Conservation (phyloP, 2,797 vertebrate genomes). For the Peromyscus eremicus region DNA sequence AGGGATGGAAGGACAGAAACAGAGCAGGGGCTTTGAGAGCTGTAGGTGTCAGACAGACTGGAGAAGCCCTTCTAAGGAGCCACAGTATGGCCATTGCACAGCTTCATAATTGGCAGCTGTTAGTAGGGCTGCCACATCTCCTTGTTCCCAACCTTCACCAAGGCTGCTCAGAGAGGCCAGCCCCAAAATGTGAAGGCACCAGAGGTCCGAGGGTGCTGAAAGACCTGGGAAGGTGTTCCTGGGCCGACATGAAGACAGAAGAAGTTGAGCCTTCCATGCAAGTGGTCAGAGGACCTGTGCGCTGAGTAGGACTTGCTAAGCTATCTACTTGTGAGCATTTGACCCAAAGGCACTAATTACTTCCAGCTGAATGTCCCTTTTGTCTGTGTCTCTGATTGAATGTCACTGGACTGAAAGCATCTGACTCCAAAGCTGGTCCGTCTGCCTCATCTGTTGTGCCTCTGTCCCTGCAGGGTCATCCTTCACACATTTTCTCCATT, state of each 20-base stretch:
- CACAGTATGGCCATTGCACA: not conserved
- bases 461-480: not conserved
- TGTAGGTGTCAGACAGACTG: not conserved
- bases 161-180: not conserved
- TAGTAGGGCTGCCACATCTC: not conserved
- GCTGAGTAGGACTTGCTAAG: not conserved
- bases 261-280: not conserved
- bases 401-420: not conserved
- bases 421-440: not conserved
- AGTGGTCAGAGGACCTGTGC: not conserved
- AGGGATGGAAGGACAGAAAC: not conserved
- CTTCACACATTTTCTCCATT: not conserved
- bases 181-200: not conserved
- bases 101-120: not conserved
- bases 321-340: not conserved
- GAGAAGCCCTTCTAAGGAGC: not conserved
- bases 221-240: not conserved
- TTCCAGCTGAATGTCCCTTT: not conserved
- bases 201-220: not conserved
- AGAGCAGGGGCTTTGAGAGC: not conserved
- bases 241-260: not conserved
- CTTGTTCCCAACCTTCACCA: not conserved
- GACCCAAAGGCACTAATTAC: not conserved
- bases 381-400: not conserved
- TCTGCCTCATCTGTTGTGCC: not conserved